phyloP scores from a whole-genome alignment of 2,888 invertebrate genomes.

The Unio pictorum region DNA sequence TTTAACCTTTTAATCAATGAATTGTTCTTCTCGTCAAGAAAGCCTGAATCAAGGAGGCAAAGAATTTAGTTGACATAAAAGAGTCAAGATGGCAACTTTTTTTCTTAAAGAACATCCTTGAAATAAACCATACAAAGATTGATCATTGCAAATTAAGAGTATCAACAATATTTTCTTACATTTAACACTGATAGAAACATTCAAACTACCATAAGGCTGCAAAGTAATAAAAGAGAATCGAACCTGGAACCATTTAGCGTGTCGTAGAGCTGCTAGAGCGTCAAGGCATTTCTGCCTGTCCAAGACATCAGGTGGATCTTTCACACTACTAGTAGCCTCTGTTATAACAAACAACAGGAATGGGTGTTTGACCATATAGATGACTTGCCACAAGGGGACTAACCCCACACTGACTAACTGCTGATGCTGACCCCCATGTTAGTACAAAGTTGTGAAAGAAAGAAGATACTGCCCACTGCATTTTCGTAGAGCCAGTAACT shows the following conservation, averaged over 20 bases:
- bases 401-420: constrained; percentile 2
- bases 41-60: too few species aligned
- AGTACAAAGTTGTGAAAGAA: background rate
- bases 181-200: constrained; percentile 5
- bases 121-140: constrained; percentile 4
- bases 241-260: constrained; percentile 99
- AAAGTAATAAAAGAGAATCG: constrained; percentile 70
- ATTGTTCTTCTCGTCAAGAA: too few species aligned
- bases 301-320: constrained; percentile 90
- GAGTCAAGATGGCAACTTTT: too few species aligned
- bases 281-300: constrained; percentile 99
- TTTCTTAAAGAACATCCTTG: background rate
- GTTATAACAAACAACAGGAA: constrained; percentile 50
- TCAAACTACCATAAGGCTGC: constrained; percentile 59
- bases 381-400: background rate
- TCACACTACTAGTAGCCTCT: constrained; percentile 71
- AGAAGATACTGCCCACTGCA: background rate
- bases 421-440: background rate
- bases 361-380: constrained; percentile 71
- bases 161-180: constrained; percentile 2
- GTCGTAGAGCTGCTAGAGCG: constrained; percentile 99
- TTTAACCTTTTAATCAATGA: too few species aligned
- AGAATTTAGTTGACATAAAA: too few species aligned
- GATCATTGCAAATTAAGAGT: constrained; percentile 5
- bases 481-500: background rate